Conservation (phyloP, 2,113 vertebrate genomes). For the Pedetes capensis region DNA sequence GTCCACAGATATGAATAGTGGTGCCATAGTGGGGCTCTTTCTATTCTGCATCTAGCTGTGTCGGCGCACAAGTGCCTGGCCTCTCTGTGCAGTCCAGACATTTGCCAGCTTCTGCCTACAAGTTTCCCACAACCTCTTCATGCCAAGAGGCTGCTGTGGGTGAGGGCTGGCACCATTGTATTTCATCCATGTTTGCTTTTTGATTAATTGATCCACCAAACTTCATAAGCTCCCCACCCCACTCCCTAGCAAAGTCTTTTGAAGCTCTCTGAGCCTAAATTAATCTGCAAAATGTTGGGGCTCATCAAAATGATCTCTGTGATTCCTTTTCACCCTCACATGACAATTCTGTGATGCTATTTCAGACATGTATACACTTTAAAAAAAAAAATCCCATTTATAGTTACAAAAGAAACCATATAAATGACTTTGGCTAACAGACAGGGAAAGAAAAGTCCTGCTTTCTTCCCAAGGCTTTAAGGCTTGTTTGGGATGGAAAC, state of each 20-base stretch:
- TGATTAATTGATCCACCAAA: neutral
- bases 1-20: neutral
- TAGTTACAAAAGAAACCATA: neutral
- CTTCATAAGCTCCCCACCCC: neutral
- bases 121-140: neutral
- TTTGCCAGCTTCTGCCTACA: neutral
- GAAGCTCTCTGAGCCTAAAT: neutral
- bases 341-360: neutral
- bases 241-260: neutral
- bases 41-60: fast-evolving
- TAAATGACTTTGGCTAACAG: neutral
- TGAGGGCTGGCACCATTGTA: neutral
- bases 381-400: neutral
- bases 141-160: neutral
- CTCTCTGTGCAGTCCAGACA: neutral
- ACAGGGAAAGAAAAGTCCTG: neutral
- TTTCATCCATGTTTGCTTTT: neutral
- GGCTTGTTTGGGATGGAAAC: neutral
- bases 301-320: neutral
- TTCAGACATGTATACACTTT: neutral
- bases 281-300: neutral
- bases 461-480: neutral
- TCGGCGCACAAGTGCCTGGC: fast-evolving
- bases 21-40: neutral
- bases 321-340: neutral